Conservation (phyloP, 2,113 vertebrate genomes). For the Gobiocypris rarus region DNA sequence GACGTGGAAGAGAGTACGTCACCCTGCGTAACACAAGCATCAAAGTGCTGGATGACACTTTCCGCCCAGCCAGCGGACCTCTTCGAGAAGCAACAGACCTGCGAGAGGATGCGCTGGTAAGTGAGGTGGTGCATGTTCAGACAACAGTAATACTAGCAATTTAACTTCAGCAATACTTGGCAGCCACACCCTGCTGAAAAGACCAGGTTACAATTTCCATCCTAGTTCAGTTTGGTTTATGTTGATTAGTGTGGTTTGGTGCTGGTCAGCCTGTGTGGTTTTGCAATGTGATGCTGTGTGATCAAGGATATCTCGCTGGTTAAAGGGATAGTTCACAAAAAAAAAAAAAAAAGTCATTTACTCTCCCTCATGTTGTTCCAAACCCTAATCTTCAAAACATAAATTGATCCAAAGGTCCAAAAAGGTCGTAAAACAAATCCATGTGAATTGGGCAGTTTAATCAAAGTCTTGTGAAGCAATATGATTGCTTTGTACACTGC, state of each 20-base stretch:
- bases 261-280: neutral
- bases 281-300: neutral
- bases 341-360: neutral
- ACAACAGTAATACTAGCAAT: neutral
- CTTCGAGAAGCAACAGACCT: constrained; percentile 91
- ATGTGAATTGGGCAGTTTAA: neutral
- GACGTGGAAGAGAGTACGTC: constrained; percentile 89
- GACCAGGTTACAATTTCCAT: neutral
- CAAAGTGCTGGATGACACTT: constrained; percentile 89
- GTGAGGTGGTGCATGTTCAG: constrained; percentile 34
- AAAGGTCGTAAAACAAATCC: neutral
- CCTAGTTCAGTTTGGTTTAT: neutral
- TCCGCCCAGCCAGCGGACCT: constrained; percentile 84
- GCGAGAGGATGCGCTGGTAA: constrained; percentile 93
- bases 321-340: neutral
- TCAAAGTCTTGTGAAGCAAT: neutral
- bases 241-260: constrained; percentile 3
- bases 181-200: constrained; percentile 14
- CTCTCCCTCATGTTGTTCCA: neutral
- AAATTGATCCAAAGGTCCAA: neutral
- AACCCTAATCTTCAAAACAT: neutral
- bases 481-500: neutral
- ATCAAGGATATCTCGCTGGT: neutral
- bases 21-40: constrained; percentile 88
- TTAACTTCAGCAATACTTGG: neutral